phyloP scores from a whole-genome alignment of 1,140 invertebrate species.

The Platorchestia sp. region DNA sequence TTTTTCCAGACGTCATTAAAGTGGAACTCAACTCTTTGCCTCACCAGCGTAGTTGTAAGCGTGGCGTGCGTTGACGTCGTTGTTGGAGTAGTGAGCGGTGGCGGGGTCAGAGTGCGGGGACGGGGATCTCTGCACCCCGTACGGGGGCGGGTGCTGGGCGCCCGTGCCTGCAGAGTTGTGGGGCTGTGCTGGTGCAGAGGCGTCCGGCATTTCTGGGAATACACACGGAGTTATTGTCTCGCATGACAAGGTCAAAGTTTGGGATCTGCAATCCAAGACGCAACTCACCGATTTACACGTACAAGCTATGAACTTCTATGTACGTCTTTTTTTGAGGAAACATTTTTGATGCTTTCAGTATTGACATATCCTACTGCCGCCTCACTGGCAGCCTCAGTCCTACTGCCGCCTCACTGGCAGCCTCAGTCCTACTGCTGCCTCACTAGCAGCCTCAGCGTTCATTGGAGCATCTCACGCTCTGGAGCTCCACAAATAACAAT shows the following conservation, averaged over 20 bases:
- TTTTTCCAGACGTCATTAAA: neutral
- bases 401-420: neutral
- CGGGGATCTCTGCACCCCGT: slow-evolving; percentile 25
- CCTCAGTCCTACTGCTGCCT: neutral
- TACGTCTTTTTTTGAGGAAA: neutral
- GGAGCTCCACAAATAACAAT: neutral
- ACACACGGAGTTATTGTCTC: neutral
- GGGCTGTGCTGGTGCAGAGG: slow-evolving; percentile 48
- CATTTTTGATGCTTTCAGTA: neutral
- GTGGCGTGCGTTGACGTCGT: slow-evolving; percentile 53
- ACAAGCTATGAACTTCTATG: no score
- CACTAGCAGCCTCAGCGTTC: neutral
- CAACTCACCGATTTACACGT: no score
- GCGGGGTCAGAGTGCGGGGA: slow-evolving; percentile 30
- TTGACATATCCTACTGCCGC: neutral
- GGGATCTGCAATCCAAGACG: no score
- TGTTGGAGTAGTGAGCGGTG: slow-evolving; percentile 34
- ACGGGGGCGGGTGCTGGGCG: neutral
- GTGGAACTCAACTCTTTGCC: neutral
- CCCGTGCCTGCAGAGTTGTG: neutral
- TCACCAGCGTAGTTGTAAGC: slow-evolving; percentile 44
- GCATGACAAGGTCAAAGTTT: neutral
- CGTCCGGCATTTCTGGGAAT: slow-evolving; percentile 61
- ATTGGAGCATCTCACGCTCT: neutral
- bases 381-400: neutral